Conservation (phyloP, 53 echinoderm and acorn worm species). For the Glandiceps talaboti region DNA sequence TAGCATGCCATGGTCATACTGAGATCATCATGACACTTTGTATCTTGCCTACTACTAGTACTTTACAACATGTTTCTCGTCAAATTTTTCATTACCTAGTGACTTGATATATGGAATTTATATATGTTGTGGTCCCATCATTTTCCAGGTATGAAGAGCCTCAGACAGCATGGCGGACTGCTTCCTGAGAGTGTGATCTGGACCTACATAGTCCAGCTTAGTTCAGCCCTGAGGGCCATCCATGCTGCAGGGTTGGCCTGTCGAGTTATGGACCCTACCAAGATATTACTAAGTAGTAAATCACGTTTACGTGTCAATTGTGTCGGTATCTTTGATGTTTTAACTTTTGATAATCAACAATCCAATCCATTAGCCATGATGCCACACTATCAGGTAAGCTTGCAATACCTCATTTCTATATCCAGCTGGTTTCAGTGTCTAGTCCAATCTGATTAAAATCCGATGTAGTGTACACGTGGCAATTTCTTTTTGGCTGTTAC, state of each 20-base stretch:
- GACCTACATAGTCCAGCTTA: slow-evolving; percentile 92
- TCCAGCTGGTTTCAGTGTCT: no score
- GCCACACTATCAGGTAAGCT: slow-evolving; percentile 79
- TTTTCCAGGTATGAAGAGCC: slow-evolving; percentile 60
- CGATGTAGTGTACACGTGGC: no score
- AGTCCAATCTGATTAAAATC: no score
- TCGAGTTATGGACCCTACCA: slow-evolving; percentile 95
- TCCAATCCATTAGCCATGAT: slow-evolving; percentile 77
- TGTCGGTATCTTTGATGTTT: slow-evolving; percentile 90
- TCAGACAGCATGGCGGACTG: slow-evolving; percentile 48
- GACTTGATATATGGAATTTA: no score
- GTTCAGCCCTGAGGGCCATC: slow-evolving; percentile 83
- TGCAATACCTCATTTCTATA: no score
- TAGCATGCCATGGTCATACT: no score
- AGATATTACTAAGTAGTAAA: slow-evolving; percentile 65
- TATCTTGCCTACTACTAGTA: no score
- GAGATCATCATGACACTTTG: no score
- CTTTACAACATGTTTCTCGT: no score
- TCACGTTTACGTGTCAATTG: slow-evolving; percentile 82
- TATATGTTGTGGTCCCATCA: no score
- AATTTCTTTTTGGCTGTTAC: no score
- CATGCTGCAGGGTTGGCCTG: slow-evolving; percentile 86
- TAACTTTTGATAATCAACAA: slow-evolving; percentile 69
- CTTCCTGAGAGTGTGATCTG: slow-evolving; percentile 90
- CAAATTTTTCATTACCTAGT: no score